phyloP scores from a whole-genome alignment of 2,797 vertebrate genomes.

The Huso huso region DNA sequence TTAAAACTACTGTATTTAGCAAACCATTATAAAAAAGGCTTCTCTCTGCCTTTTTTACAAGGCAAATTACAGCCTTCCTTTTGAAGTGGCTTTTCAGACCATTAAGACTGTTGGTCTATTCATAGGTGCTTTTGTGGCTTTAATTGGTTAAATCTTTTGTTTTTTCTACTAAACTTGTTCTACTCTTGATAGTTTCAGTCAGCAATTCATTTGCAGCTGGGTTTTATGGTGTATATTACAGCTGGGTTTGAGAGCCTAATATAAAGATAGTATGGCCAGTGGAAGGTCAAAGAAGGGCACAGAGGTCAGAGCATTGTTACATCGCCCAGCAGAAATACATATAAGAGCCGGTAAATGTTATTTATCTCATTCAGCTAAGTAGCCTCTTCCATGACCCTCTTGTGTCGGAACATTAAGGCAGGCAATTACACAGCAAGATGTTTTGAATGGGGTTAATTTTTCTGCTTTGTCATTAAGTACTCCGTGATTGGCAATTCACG shows the following conservation, averaged over 20 bases:
- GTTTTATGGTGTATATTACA: slow-evolving; percentile 83
- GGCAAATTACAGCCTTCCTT: slow-evolving; percentile 55
- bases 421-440: slow-evolving; percentile 50
- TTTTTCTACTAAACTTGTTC: slow-evolving; percentile 57
- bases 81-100: slow-evolving; percentile 68
- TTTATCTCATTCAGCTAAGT: slow-evolving; percentile 62
- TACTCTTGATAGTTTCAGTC: slow-evolving; percentile 48
- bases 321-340: slow-evolving; percentile 51
- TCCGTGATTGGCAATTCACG: slow-evolving; percentile 73
- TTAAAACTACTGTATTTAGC: too few species aligned
- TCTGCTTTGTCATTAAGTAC: slow-evolving; percentile 73
- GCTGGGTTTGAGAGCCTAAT: slow-evolving; percentile 77
- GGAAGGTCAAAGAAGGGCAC: slow-evolving; percentile 68
- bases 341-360: slow-evolving; percentile 72
- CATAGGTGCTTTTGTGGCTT: slow-evolving; percentile 61
- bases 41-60: too few species aligned
- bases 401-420: slow-evolving; percentile 59
- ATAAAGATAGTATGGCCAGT: slow-evolving; percentile 68
- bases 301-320: slow-evolving; percentile 79
- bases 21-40: neutral
- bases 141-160: slow-evolving; percentile 73
- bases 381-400: slow-evolving; percentile 49
- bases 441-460: slow-evolving; percentile 66
- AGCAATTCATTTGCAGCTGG: slow-evolving; percentile 53
- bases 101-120: slow-evolving; percentile 69